Evolutionary conservation across 1,140 invertebrate species (phyloP), one percentile per base, ranked within the genome.

Genomic region (Drosophila aff.): DNA sequence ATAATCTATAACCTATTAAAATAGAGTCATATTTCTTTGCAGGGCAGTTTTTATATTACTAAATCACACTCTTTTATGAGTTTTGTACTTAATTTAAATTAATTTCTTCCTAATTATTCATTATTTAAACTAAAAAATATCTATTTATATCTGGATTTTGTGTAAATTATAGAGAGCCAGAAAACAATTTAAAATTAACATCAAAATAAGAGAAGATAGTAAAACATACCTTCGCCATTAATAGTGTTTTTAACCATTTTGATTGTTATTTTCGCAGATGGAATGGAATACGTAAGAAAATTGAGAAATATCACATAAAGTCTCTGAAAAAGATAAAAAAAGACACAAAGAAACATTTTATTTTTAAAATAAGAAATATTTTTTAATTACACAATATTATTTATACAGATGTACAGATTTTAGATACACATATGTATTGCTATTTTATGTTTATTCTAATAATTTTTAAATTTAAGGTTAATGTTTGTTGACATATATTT

Each of bases 191-290:
- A 31, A 31, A 28, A 11, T 1, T 18, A 2, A 28, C 4, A 55
- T 11, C 15, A 16, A 47, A 33, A 23, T n/a, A 26, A 61, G 13
- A 31, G 3, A 1, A 11, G 3, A n/a, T 11, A 33, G 3, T 10
- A 21, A 60, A 50, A 23, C 44, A 11, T 61, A 61, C 59, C 59
- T 61, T 61, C 44, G 15, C 8, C 16, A 5, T 61, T 13, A 33
- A 33, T 13, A 50, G 44, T 52, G 8, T 33, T 36, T 21, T 61
- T 61, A 46, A 52, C 59, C 59, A 61, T 61, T 61, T 50, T 61
- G 1, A 46, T 7, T 21, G 9, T 13, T 61, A 5, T 13, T 44
- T 1, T 21, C 4, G n/a, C 2, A 10, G 18, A 3, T 21, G 18
- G 31, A 61, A n/a, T 23, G 10, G 33, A 23, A 33, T 3, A 13